Conservation (phyloP, 2,888 invertebrate species). For the Heliconius charithonia region DNA sequence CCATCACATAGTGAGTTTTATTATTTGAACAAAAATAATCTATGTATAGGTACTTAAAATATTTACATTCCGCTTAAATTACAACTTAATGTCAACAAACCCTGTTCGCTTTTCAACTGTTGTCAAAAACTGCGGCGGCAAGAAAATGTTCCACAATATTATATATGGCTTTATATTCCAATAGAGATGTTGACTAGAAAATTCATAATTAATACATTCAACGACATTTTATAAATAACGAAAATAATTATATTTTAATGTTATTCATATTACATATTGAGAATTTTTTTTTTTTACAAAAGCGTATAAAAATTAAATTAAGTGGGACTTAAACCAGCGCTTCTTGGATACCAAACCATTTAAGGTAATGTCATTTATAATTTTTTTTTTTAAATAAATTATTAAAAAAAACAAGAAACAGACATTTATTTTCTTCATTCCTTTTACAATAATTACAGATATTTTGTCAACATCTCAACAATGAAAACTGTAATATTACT, state of each 20-base stretch:
- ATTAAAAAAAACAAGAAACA: too few relatives aligned
- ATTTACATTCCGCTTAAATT: constrained; percentile 78
- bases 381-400: too few relatives aligned
- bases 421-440: neutral
- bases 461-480: constrained; percentile 9
- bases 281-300: neutral
- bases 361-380: too few relatives aligned
- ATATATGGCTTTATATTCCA: constrained; percentile 31
- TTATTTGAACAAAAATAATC: constrained; percentile 83
- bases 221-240: too few relatives aligned
- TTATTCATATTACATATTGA: neutral
- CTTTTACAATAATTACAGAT: neutral
- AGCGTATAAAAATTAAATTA: neutral
- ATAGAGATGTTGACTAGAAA: constrained; percentile 13
- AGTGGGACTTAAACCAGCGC: too few relatives aligned
- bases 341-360: too few relatives aligned
- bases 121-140: constrained; percentile 69
- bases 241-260: neutral
- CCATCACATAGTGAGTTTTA: constrained; percentile 79
- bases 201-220: neutral
- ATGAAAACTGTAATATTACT: constrained; percentile 31
- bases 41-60: constrained; percentile 73
- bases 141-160: constrained; percentile 55
- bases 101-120: constrained; percentile 83
- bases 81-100: constrained; percentile 78